Percentiles rank a stretch among this genome's conserved stretches.
Conservation (phyloP, 2,797 vertebrate genomes). For the Sandelia bainsii region DNA sequence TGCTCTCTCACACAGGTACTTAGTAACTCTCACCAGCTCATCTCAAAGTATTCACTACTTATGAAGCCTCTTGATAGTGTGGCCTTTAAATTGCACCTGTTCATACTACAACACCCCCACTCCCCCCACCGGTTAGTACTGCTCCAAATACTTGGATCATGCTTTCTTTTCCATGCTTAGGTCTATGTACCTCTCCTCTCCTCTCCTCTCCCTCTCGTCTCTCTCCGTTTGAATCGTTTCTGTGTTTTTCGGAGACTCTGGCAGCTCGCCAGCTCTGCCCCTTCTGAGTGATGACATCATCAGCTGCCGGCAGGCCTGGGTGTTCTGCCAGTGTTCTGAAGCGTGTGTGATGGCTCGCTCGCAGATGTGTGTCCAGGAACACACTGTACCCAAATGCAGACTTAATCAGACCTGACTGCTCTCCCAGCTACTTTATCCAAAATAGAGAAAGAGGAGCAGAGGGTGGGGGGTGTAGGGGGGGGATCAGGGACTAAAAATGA, state of each 20-base stretch:
- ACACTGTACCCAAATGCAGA: constrained; percentile 99
- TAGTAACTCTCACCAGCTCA: constrained; percentile 47
- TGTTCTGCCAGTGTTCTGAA: constrained; percentile 99
- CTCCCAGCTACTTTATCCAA: constrained; percentile 94
- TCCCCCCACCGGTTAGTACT: constrained; percentile 48
- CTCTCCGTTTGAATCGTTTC: constrained; percentile 72
- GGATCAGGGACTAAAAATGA: constrained; percentile 77
- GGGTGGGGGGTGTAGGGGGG: constrained; percentile 13
- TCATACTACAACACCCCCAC: constrained; percentile 40
- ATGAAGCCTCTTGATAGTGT: constrained; percentile 65
- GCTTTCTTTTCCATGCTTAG: constrained; percentile 65
- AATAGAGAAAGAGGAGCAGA: constrained; percentile 78
- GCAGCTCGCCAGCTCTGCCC: constrained; percentile 88
- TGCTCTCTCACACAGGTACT: constrained; percentile 98
- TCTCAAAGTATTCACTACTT: constrained; percentile 52
- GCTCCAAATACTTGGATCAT: constrained; percentile 70
- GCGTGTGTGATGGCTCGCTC: constrained; percentile 99
- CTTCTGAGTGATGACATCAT: constrained; percentile 98
- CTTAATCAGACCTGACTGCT: constrained; percentile 99
- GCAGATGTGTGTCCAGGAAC: constrained; percentile 99
- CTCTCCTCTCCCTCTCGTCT: constrained; percentile 49
- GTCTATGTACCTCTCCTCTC: constrained; percentile 61
- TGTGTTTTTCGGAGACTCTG: constrained; percentile 79
- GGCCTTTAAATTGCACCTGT: constrained; percentile 78
- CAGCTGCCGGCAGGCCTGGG: constrained; percentile 98